These are phyloP conservation scores for Ophonus ardosiacus DNA, from an alignment of 2,888 invertebrate species.

Conservation along the genomic window DNA sequence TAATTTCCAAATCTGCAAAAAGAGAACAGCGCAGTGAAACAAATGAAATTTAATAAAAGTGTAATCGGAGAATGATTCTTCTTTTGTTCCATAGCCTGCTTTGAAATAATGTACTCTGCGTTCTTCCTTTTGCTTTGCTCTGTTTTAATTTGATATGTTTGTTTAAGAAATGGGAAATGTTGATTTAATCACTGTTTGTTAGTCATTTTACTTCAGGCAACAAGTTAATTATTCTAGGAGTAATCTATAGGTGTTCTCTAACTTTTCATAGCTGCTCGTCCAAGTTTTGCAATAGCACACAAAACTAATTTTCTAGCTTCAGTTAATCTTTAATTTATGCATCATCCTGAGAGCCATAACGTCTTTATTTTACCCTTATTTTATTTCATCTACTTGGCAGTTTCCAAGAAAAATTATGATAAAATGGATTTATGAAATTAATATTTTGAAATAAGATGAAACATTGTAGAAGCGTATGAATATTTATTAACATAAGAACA, in stretches of 20 bases:
- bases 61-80: conserved; percentile 40
- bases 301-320: conserved; percentile 13
- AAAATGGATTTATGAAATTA: neutral
- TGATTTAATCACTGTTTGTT: conserved; percentile 37
- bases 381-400: neutral
- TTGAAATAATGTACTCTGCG: conserved; percentile 28
- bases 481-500: too few relatives aligned
- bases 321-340: conserved; percentile 2
- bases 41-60: conserved; percentile 46
- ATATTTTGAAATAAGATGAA: neutral
- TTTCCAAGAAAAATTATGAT: neutral
- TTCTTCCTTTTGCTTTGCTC: neutral
- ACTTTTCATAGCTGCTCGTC: neutral
- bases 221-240: conserved; percentile 25
- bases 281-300: neutral
- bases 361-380: neutral
- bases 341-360: neutral
- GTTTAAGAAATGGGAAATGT: conserved; percentile 35
- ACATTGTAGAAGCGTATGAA: neutral
- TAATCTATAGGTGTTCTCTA: conserved; percentile 6
- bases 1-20: neutral
- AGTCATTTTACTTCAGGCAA: conserved; percentile 23
- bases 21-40: conserved; percentile 8
- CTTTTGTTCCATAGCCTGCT: neutral
- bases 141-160: conserved; percentile 47